Evolutionary conservation across 2,113 vertebrate genomes (phyloP).

Genomic region (Triplophysa tibetana): DNA sequence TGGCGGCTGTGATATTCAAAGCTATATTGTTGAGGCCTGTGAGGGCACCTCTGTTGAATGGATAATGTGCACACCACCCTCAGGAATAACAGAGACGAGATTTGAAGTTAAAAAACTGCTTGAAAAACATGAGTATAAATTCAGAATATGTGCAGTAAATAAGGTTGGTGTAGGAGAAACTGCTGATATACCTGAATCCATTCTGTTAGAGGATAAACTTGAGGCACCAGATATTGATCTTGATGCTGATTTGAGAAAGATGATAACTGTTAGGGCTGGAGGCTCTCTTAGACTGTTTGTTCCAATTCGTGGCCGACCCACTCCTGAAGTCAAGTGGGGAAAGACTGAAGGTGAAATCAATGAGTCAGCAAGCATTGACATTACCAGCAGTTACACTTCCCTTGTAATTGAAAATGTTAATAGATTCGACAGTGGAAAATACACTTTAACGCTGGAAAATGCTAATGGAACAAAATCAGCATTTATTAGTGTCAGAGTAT

Average conservation of each 20-base stretch:
- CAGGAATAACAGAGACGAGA: conserved; percentile 85
- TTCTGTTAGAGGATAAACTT: conserved; percentile 89
- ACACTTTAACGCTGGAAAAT: conserved; percentile 91
- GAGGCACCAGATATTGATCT: conserved; percentile 95
- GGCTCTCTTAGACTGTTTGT: conserved; percentile 91
- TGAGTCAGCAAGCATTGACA: conserved; percentile 89
- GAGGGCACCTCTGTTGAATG: conserved; percentile 86
- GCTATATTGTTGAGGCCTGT: conserved; percentile 92
- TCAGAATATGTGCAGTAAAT: conserved; percentile 95
- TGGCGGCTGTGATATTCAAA: conserved; percentile 95
- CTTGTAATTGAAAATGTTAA: conserved; percentile 95
- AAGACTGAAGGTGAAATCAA: conserved; percentile 92
- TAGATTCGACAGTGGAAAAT: conserved; percentile 94
- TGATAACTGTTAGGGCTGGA: conserved; percentile 92
- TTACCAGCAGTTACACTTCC: conserved; percentile 89
- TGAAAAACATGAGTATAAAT: conserved; percentile 96
- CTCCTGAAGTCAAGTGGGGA: conserved; percentile 95
- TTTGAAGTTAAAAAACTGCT: conserved; percentile 87
- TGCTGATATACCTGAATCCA: conserved; percentile 85
- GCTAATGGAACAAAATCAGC: conserved; percentile 91
- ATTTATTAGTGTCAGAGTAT: conserved; percentile 92
- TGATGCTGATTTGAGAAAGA: conserved; percentile 92
- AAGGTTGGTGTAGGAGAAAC: conserved; percentile 95
- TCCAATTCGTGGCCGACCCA: conserved; percentile 91
- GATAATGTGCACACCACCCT: conserved; percentile 91